These are phyloP conservation scores for Drosophila sp. DNA, from an alignment of 1,140 invertebrate genomes.

Conservation along the genomic window DNA sequence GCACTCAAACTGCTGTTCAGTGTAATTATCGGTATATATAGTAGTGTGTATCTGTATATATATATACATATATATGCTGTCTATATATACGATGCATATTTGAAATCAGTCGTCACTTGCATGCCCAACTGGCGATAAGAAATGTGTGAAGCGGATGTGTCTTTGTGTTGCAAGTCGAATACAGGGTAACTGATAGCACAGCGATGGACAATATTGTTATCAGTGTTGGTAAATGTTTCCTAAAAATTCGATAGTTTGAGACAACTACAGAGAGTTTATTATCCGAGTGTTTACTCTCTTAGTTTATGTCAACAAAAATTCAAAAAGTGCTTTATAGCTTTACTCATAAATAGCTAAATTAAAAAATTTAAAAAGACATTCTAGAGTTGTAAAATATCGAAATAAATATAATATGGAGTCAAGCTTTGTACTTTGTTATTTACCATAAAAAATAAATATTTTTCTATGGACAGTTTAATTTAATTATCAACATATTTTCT, in stretches of 20 bases:
- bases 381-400: background rate
- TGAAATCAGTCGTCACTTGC: constrained; percentile 34
- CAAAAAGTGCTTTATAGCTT: too few species aligned
- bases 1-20: constrained; percentile 39
- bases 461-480: too few species aligned
- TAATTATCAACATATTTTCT: background rate
- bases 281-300: too few species aligned
- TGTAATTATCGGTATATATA: constrained; percentile 38
- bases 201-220: background rate
- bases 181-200: constrained; percentile 11
- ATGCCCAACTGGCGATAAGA: constrained; percentile 41
- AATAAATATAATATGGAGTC: too few species aligned
- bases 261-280: too few species aligned
- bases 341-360: background rate
- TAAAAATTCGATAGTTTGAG: background rate
- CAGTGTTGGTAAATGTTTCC: constrained; percentile 12
- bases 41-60: constrained; percentile 11
- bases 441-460: too few species aligned
- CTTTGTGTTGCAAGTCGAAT: constrained; percentile 1
- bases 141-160: constrained; percentile 26
- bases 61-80: background rate
- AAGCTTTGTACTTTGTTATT: too few species aligned
- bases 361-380: background rate
- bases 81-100: constrained; percentile 25
- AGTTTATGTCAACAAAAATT: too few species aligned